Evolutionary conservation across 30 jellyfish, hydroid and myxozoan species (phyloP), one percentile per base, ranked within the genome.

Genomic region (Catostylus mosaicus): DNA sequence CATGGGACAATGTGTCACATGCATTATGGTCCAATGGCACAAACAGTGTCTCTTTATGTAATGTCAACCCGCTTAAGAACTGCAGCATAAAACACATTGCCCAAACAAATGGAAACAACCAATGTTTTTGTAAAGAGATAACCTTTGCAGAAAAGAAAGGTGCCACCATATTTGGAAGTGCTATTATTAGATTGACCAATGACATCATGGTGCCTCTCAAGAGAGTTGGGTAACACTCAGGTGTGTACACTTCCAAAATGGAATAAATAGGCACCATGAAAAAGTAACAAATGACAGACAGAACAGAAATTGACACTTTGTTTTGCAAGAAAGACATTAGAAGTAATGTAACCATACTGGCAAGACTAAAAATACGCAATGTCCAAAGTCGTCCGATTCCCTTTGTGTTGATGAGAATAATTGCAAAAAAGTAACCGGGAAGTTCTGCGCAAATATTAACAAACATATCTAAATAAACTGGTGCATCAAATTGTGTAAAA

Each of bases 21-120:
- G 36, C 2, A 27, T 60, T 23, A 4, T 10, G 62, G 7, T 70
- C 94, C 3, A 83, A 51, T n/a, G 84, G 24, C 65, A 9, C 9
- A 43, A 60, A 35, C 5, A 75, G 32, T 1, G 89, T 86, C 70
- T 86, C 96, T 59, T 75, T 86, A 11, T 26, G 52, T 31, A 86
- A 61, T 4, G 96, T 86, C 48, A 74, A 9, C 32, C 82, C 52
- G 26, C 66, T 74, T 26, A 76, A 11, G 7, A 76, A 52, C 63
- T 86, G 88, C 67, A 86, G 27, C 70, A 75, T 16, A 47, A 63
- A 86, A 27, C 69, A 71, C n/a, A 47, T 5, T 56, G 71, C 89
- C 96, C 96, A 86, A 64, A 75, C 85, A 38, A 74, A 54, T 31
- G 96, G 96, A 76, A 74, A 86, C 1, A 86, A 27, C 88, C 96